These are phyloP conservation scores for Drosophila antonietae DNA, from an alignment of 2,888 invertebrate genomes.

Conservation along the genomic window DNA sequence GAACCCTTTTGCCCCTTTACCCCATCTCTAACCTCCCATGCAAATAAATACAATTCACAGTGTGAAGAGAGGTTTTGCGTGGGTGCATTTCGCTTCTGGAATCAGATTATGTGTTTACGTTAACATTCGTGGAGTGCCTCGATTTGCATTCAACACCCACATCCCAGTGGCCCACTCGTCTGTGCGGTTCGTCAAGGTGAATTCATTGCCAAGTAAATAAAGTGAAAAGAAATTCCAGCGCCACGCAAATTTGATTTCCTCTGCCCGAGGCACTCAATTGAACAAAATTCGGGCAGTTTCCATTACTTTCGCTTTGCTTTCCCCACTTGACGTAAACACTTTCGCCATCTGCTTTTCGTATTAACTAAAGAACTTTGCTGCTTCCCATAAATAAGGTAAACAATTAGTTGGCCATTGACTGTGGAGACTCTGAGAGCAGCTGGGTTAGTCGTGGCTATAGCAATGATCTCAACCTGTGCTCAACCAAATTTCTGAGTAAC, in stretches of 20 bases:
- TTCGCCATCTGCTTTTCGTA: slow-evolving; percentile 35
- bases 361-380: slow-evolving; percentile 32
- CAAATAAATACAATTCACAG: slow-evolving; percentile 13
- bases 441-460: background rate
- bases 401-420: slow-evolving; percentile 30
- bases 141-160: slow-evolving; percentile 18
- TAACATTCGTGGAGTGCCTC: slow-evolving; percentile 9
- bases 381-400: slow-evolving; percentile 23
- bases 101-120: slow-evolving; percentile 22
- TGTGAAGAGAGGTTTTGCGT: background rate
- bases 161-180: background rate
- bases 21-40: background rate
- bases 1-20: slow-evolving; percentile 1
- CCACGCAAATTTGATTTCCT: slow-evolving; percentile 32
- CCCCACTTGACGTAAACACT: slow-evolving; percentile 15
- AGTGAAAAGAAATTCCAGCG: slow-evolving; percentile 18
- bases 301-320: background rate
- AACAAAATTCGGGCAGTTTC: slow-evolving; percentile 12
- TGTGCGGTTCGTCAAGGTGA: slow-evolving; percentile 21
- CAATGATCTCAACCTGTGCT: too few relatives aligned
- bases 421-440: background rate
- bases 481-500: background rate
- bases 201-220: slow-evolving; percentile 31
- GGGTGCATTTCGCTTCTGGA: slow-evolving; percentile 5
- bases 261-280: slow-evolving; percentile 22